Evolutionary conservation across 2,797 vertebrate genomes (phyloP).

Genomic region (Graptemys geographica): DNA sequence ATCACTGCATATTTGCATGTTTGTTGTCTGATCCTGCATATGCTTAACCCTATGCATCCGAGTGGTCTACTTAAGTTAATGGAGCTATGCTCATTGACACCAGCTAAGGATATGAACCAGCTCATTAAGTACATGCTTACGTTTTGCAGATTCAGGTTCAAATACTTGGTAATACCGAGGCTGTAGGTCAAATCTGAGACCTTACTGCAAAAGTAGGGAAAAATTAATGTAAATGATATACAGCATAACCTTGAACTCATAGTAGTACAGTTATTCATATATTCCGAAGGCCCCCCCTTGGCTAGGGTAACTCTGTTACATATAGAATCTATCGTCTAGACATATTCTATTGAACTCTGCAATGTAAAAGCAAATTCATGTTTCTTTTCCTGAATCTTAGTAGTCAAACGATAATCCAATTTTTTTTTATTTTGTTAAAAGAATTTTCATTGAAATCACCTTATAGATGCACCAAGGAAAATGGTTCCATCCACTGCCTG

Average conservation of each 20-base stretch:
- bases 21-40: neutral
- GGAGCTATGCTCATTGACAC: slow-evolving; percentile 52
- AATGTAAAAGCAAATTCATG: neutral
- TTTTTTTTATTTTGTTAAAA: neutral
- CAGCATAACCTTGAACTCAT: neutral
- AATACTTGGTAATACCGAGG: neutral
- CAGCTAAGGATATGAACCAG: slow-evolving; percentile 18
- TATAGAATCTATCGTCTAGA: neutral
- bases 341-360: neutral
- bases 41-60: slow-evolving; percentile 36
- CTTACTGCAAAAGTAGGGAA: neutral
- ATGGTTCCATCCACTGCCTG: slow-evolving; percentile 36
- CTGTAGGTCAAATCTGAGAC: neutral
- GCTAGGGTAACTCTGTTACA: neutral
- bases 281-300: neutral
- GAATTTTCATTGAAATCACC: slow-evolving; percentile 47
- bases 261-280: neutral
- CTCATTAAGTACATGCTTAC: neutral
- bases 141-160: neutral
- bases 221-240: neutral
- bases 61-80: slow-evolving; percentile 35
- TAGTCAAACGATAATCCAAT: neutral
- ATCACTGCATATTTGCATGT: neutral
- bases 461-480: slow-evolving; percentile 38
- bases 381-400: neutral